A percentile compares a stretch with the other conserved stretches of the same genome.
Conservation (phyloP, 2,888 invertebrate species). For the Lithophane socia region DNA sequence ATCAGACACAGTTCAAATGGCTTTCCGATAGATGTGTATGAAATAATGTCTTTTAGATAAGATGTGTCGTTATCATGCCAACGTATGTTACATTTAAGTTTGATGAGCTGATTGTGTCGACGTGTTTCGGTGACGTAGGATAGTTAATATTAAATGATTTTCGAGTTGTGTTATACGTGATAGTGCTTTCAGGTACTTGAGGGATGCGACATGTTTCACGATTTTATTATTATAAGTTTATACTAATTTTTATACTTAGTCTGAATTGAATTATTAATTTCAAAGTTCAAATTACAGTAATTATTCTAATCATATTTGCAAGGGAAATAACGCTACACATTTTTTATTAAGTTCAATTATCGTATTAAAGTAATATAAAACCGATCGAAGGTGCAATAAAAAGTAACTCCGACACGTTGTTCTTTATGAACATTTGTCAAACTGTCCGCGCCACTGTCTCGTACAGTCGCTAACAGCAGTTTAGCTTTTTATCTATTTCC, state of each 20-base stretch:
- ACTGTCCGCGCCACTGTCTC: conserved; percentile 78
- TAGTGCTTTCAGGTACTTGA: not conserved
- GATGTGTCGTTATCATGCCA: conserved; percentile 80
- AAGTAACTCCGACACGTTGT: conserved; percentile 51
- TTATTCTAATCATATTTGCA: conserved; percentile 31
- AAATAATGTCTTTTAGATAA: conserved; percentile 88
- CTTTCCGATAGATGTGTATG: conserved; percentile 90
- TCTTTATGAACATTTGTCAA: conserved; percentile 74
- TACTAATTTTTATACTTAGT: not conserved
- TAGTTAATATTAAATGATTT: conserved; percentile 57
- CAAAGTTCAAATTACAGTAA: conserved; percentile 21
- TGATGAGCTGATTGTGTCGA: conserved; percentile 69
- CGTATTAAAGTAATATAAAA: conserved; percentile 31
- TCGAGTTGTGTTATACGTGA: conserved; percentile 32
- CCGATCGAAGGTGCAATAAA: conserved; percentile 42
- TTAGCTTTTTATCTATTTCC: conserved; percentile 87
- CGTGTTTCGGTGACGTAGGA: conserved; percentile 65
- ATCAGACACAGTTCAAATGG: conserved; percentile 88
- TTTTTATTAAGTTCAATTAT: conserved; percentile 34
- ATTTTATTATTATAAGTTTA: not conserved
- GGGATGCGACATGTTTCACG: not conserved
- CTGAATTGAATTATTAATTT: conserved; percentile 9
- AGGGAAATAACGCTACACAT: conserved; percentile 5
- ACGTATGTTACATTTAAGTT: conserved; percentile 76
- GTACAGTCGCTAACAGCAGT: conserved; percentile 77